Percentiles rank a stretch among this genome's conserved stretches.
These are phyloP conservation scores for Pseudococcus longispinus DNA, from an alignment of 2,888 invertebrate species.

Conservation along the genomic window DNA sequence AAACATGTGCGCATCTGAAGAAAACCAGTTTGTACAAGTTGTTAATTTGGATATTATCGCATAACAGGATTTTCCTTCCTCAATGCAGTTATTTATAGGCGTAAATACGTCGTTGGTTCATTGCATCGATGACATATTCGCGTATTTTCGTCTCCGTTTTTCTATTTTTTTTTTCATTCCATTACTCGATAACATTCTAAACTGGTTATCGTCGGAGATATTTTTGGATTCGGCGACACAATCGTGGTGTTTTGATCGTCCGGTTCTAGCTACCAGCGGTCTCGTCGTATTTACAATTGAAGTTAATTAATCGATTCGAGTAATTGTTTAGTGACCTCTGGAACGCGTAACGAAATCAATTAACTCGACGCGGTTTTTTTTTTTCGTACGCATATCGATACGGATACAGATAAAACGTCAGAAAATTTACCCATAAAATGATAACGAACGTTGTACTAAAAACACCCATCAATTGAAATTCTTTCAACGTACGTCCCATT, in stretches of 20 bases:
- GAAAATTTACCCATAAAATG: background rate
- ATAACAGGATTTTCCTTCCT: conserved; percentile 46
- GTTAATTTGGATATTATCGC: conserved; percentile 45
- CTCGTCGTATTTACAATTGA: background rate
- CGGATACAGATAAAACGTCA: background rate
- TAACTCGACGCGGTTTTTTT: background rate
- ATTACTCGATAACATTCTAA: background rate
- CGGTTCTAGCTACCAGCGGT: background rate
- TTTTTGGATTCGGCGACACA: background rate
- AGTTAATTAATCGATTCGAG: conserved; percentile 23
- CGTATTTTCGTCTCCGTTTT: background rate
- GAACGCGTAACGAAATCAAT: conserved; percentile 1
- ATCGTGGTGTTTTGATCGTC: background rate
- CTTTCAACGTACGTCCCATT: conserved; percentile 33
- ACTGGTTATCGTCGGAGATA: background rate
- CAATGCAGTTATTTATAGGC: conserved; percentile 44
- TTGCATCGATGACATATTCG: conserved; percentile 34
- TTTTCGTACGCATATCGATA: background rate
- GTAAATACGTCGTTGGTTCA: background rate
- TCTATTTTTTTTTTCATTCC: background rate
- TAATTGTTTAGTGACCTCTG: conserved; percentile 32
- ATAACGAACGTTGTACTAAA: background rate
- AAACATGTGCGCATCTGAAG: conserved; percentile 18
- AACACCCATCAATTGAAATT: conserved; percentile 25
- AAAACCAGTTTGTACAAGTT: conserved; percentile 43